Percentiles rank a stretch among this genome's conserved stretches.
These are phyloP conservation scores for Tachina fera DNA, from an alignment of 2,888 invertebrate genomes.

Conservation along the genomic window DNA sequence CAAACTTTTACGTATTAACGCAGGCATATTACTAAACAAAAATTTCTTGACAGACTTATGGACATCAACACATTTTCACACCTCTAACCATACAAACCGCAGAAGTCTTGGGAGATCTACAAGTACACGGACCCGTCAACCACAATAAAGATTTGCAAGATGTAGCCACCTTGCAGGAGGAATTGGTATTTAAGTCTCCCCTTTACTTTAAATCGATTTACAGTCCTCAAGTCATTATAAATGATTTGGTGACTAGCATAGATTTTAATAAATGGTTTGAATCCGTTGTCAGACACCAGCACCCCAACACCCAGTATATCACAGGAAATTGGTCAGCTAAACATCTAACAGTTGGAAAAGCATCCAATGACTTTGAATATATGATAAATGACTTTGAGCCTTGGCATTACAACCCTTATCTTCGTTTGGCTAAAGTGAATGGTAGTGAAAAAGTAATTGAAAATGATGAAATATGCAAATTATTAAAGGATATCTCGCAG, in stretches of 20 bases:
- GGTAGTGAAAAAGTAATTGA: neutral
- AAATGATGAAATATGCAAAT: constrained; percentile 73
- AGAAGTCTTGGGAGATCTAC: constrained; percentile 79
- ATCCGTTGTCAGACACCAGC: constrained; percentile 79
- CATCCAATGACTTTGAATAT: constrained; percentile 48
- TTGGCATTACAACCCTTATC: constrained; percentile 36
- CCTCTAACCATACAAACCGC: constrained; percentile 82
- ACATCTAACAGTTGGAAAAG: constrained; percentile 73
- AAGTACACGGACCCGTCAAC: constrained; percentile 80
- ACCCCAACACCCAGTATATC: constrained; percentile 81
- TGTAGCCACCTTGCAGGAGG: constrained; percentile 80
- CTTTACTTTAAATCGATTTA: constrained; percentile 77
- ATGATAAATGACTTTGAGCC: constrained; percentile 46
- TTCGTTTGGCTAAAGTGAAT: constrained; percentile 5
- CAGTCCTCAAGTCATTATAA: constrained; percentile 75
- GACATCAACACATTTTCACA: constrained; percentile 81
- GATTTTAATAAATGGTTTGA: constrained; percentile 83
- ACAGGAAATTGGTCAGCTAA: constrained; percentile 83
- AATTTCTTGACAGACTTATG: constrained; percentile 75
- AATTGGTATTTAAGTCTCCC: constrained; percentile 77
- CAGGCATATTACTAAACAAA: constrained; percentile 67
- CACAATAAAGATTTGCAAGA: constrained; percentile 79
- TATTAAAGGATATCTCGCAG: constrained; percentile 64
- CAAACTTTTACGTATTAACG: constrained; percentile 60
- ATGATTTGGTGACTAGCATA: constrained; percentile 80